Base-by-base conservation (phyloP, 2,797 vertebrate species). In the Hybognathus amarus region DNA sequence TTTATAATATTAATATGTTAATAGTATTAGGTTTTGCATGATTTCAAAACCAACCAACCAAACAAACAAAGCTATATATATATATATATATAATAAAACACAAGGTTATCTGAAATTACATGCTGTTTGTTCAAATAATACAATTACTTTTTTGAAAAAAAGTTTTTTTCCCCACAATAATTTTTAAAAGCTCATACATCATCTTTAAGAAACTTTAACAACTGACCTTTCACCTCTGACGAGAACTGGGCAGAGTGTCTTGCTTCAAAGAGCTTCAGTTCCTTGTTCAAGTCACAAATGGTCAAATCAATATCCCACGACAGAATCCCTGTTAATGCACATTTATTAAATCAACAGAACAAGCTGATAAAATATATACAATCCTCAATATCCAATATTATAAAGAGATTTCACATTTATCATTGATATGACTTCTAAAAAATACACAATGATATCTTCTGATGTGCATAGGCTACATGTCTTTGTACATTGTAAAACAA, bases 231-330 rank as follows among this genome's bases (percentile, higher is more conserved):
- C 90, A 97, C 95, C 90, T 97, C 95, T 81, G 96, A 95, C 2
- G 97, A 99, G 91, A 99, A 99, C 83, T 98, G 97, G 69, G 98
- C 97, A 9, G 98, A 95, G 87, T 99, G 98, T 83, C 95, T 91
- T 10, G 95, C 94, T 89, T 96, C 95, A 64, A 99, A 99, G 88
- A 97, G 95, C 91, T 93, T 95, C 88, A 99, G 94, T 83, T 99
- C 96, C 88, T 94, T 94, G 91, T 97, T 94, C 91, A 99, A 92
- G 92, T 98, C 95, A 86, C 96, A 97, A 27, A 91, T 89, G 0
- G 91, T 90, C 88, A 94, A 89, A 85, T 96, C 92, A 13, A 97
- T 89, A 27, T 93, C 93, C 97, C 97, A 99, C 11, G 96, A 98
- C 6, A 93, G 95, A 88, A 98, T 93, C 83, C 96, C 97, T 99